A percentile compares a stretch with the other conserved stretches of the same genome.
phyloP scores from a whole-genome alignment of 2,797 vertebrate genomes.

The Toxotes lorentzi region DNA sequence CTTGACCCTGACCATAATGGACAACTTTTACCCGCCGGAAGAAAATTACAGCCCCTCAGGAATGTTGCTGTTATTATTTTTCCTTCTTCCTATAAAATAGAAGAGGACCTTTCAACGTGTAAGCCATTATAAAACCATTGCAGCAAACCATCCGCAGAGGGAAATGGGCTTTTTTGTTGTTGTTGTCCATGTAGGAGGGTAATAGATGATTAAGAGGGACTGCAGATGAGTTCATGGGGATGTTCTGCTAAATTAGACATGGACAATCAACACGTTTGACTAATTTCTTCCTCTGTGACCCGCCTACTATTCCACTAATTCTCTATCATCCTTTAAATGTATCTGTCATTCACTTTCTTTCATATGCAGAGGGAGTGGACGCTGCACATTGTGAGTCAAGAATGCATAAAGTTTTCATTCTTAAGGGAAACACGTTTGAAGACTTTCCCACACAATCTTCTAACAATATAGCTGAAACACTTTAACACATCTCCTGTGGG shows the following conservation, averaged over 20 bases:
- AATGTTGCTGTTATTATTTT: constrained; percentile 89
- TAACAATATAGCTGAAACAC: constrained; percentile 78
- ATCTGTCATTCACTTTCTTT: constrained; percentile 46
- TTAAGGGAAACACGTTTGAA: constrained; percentile 49
- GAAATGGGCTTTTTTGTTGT: constrained; percentile 71
- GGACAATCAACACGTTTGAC: constrained; percentile 74
- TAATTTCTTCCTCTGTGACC: constrained; percentile 72
- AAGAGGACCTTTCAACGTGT: constrained; percentile 79
- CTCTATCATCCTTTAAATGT: constrained; percentile 11
- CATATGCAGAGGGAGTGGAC: constrained; percentile 42
- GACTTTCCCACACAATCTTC: constrained; percentile 74
- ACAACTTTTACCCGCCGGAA: constrained; percentile 87
- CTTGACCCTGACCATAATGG: constrained; percentile 90
- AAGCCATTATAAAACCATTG: constrained; percentile 76
- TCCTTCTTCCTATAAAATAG: constrained; percentile 84
- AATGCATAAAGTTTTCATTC: constrained; percentile 35
- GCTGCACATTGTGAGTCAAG: constrained; percentile 43
- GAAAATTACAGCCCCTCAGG: constrained; percentile 89
- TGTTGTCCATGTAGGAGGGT: constrained; percentile 71
- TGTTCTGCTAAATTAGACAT: constrained; percentile 70
- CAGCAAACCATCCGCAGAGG: constrained; percentile 63
- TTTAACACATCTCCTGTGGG: constrained; percentile 68
- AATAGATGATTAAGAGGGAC: constrained; percentile 67
- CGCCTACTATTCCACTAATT: constrained; percentile 66
- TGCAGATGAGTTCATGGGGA: constrained; percentile 67